Percentiles rank a stretch among this genome's conserved stretches.
Evolutionary conservation across 2,797 vertebrate genomes (phyloP).

Genomic region (Aythya fuligula): DNA sequence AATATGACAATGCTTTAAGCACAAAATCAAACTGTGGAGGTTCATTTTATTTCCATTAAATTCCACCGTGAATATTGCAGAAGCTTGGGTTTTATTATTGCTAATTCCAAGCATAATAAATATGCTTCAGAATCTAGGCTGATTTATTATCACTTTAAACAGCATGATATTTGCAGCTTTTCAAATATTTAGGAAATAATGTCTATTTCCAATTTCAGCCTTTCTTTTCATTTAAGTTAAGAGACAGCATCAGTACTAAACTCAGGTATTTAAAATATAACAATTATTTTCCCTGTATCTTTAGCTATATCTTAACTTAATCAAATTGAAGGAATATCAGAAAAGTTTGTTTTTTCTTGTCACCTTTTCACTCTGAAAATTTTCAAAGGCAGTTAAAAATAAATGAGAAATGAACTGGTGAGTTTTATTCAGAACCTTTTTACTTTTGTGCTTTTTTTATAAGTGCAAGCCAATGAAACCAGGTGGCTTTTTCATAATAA

Average conservation of each 20-base stretch:
- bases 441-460: neutral
- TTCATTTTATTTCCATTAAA: constrained; percentile 73
- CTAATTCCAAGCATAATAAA: constrained; percentile 82
- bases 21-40: constrained; percentile 56
- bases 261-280: neutral
- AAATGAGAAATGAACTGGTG: neutral
- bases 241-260: constrained; percentile 4
- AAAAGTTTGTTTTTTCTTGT: constrained; percentile 40
- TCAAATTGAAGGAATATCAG: neutral
- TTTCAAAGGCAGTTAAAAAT: neutral
- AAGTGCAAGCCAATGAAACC: neutral
- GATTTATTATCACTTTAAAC: constrained; percentile 81
- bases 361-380: constrained; percentile 14
- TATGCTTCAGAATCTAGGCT: constrained; percentile 56
- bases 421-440: neutral
- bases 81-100: constrained; percentile 76
- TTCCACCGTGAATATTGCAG: constrained; percentile 48
- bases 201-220: constrained; percentile 38
- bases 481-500: neutral
- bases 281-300: neutral
- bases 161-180: constrained; percentile 72
- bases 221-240: constrained; percentile 43
- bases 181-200: neutral
- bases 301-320: constrained; percentile 4
- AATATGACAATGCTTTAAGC: constrained; percentile 52